Evolutionary conservation across 2,113 vertebrate genomes (phyloP).

Genomic region (Hyperopisus bebe): DNA sequence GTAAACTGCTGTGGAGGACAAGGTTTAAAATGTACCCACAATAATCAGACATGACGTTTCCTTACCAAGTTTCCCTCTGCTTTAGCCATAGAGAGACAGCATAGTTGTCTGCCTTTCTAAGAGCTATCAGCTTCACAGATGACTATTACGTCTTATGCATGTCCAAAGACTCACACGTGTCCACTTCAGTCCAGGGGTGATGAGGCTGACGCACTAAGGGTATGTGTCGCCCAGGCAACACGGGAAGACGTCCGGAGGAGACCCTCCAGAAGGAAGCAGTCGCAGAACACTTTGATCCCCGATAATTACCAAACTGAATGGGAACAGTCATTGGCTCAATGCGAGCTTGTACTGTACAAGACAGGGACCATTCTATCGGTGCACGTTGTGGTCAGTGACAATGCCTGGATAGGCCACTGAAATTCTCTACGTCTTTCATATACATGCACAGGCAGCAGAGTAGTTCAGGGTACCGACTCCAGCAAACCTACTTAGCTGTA

Average conservation of each 20-base stretch:
- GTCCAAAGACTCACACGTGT: background rate
- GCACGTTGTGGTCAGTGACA: background rate
- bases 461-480: background rate
- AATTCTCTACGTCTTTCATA: background rate
- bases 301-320: background rate
- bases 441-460: background rate
- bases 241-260: background rate
- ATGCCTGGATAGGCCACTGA: background rate
- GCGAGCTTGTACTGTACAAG: background rate
- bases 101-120: background rate
- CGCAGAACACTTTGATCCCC: background rate
- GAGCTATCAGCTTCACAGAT: background rate
- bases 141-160: background rate
- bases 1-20: background rate
- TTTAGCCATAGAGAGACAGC: background rate
- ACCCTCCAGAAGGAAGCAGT: background rate
- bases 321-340: background rate
- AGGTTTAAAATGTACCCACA: background rate
- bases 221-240: background rate
- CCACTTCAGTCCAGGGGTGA: background rate
- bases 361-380: background rate
- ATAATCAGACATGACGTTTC: background rate
- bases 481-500: background rate
- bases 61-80: background rate
- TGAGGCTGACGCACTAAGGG: background rate